phyloP scores from a whole-genome alignment of 1,140 invertebrate species.

The Neodiprion pinetum region DNA sequence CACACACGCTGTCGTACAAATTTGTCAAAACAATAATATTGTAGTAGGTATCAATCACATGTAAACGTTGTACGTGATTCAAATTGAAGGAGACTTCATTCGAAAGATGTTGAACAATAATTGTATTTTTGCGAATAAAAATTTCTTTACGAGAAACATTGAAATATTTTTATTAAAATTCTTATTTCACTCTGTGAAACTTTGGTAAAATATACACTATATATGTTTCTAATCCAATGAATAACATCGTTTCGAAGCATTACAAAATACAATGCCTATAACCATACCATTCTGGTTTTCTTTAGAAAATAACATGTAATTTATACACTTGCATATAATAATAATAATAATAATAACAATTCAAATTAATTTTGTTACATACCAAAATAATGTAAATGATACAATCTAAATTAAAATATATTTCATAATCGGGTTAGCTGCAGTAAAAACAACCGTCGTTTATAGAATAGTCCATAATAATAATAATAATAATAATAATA shows the following conservation, averaged over 20 bases:
- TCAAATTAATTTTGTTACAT: slow-evolving; percentile 30
- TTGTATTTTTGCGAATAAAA: slow-evolving; percentile 28
- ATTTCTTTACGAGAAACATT: slow-evolving; percentile 37
- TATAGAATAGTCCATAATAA: slow-evolving; percentile 10
- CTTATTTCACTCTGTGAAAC: slow-evolving; percentile 37
- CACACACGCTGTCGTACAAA: too few relatives aligned
- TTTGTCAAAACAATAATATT: too few relatives aligned
- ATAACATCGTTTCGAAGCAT: neutral
- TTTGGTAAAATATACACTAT: slow-evolving; percentile 47
- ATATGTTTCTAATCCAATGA: slow-evolving; percentile 24
- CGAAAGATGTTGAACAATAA: too few relatives aligned
- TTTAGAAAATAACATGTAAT: too few relatives aligned
- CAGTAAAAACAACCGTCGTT: slow-evolving; percentile 32
- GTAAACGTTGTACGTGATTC: too few relatives aligned
- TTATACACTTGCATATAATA: neutral
- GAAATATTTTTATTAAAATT: slow-evolving; percentile 36
- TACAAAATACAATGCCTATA: neutral
- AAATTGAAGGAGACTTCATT: too few relatives aligned
- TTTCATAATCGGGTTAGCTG: slow-evolving; percentile 28
- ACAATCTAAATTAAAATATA: neutral
- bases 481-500: neutral
- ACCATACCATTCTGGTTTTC: too few relatives aligned
- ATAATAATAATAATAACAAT: neutral
- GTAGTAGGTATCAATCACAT: too few relatives aligned
- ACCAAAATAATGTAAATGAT: slow-evolving; percentile 20